phyloP scores from a whole-genome alignment of 1,140 invertebrate genomes.

The Adoxophyes honmai region DNA sequence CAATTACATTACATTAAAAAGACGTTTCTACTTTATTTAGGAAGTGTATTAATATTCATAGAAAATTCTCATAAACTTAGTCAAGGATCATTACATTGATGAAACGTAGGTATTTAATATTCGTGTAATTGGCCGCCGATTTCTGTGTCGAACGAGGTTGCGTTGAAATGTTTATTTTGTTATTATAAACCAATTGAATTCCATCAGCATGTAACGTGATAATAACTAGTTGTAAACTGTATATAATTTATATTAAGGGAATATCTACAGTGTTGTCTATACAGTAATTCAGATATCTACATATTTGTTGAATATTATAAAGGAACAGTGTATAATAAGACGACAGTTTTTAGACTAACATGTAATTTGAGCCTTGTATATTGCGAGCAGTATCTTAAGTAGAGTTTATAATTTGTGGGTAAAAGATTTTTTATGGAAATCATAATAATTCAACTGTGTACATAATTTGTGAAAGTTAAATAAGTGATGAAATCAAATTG shows the following conservation, averaged over 20 bases:
- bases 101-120: too few relatives aligned
- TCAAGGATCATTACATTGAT: too few relatives aligned
- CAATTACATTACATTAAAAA: too few relatives aligned
- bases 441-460: slow-evolving; percentile 33
- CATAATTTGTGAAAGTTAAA: slow-evolving; percentile 26
- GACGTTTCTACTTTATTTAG: too few relatives aligned
- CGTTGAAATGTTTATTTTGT: too few relatives aligned
- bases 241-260: slow-evolving; percentile 54
- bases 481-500: slow-evolving; percentile 10
- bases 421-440: slow-evolving; percentile 36
- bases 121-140: too few relatives aligned
- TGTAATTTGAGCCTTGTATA: slow-evolving; percentile 45
- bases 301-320: slow-evolving; percentile 26
- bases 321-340: not conserved
- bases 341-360: not conserved
- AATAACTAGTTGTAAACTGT: slow-evolving; percentile 69
- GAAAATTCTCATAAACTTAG: too few relatives aligned
- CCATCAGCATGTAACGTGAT: slow-evolving; percentile 65
- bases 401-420: slow-evolving; percentile 38
- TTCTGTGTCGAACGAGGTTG: too few relatives aligned
- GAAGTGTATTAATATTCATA: too few relatives aligned
- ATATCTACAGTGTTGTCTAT: slow-evolving; percentile 34
- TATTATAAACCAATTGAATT: slow-evolving; percentile 5
- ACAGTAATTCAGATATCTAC: slow-evolving; percentile 28
- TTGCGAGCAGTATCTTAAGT: slow-evolving; percentile 44